Evolutionary conservation across 2,888 invertebrate genomes (phyloP).

Genomic region (Eilema griseolum): DNA sequence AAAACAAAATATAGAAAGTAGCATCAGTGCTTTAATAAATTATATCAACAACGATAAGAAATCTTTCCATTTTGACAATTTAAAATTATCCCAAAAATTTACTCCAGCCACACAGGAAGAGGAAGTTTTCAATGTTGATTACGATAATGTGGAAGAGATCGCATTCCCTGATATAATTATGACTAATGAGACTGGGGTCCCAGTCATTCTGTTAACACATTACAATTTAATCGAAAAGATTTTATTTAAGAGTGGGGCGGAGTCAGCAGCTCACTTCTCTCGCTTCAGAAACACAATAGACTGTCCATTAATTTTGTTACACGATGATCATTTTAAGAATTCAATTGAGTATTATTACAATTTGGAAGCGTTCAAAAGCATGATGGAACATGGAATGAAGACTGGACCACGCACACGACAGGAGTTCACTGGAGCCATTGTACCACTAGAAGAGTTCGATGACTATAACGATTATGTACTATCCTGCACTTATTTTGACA

Average conservation of each 20-base stretch:
- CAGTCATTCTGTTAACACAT: conserved; percentile 13
- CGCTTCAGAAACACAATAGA: conserved; percentile 4
- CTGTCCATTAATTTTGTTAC: conserved; percentile 13
- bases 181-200: conserved; percentile 15
- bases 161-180: conserved; percentile 18
- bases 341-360: conserved; percentile 19
- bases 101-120: conserved; percentile 1
- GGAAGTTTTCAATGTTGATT: conserved; percentile 1
- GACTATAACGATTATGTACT: conserved; percentile 19
- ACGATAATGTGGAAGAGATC: conserved; percentile 13
- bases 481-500: conserved; percentile 14
- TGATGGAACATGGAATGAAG: conserved; percentile 13
- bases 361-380: conserved; percentile 8
- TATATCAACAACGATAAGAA: conserved; percentile 14
- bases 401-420: conserved; percentile 15
- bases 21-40: neutral
- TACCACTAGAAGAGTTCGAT: conserved; percentile 16
- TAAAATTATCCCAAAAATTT: conserved; percentile 14
- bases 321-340: neutral
- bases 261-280: neutral
- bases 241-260: neutral
- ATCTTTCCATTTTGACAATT: conserved; percentile 11
- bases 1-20: neutral
- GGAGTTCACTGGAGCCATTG: conserved; percentile 16
- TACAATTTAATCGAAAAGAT: conserved; percentile 12